Evolutionary conservation across 1,140 invertebrate genomes (phyloP).

Genomic region (Ericerus pela): DNA sequence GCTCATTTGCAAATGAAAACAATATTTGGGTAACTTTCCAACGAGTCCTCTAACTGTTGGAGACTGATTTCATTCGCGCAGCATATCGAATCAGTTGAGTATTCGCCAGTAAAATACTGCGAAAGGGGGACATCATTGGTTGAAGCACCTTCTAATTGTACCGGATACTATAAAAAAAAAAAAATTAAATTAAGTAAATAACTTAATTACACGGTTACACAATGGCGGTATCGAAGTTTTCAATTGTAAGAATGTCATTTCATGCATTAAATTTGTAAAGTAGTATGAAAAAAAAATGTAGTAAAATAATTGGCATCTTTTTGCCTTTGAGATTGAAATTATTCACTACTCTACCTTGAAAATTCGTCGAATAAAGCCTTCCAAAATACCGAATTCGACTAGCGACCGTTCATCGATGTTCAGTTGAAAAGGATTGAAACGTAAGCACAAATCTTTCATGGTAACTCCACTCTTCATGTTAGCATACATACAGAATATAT

Average conservation of each 20-base stretch:
- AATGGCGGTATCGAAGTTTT: background rate
- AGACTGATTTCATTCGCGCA: slow-evolving; percentile 65
- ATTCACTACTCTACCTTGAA: slow-evolving; percentile 42
- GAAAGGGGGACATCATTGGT: slow-evolving; percentile 26
- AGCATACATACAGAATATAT: slow-evolving; percentile 65
- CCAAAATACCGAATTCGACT: slow-evolving; percentile 78
- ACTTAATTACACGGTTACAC: background rate
- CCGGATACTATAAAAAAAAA: slow-evolving; percentile 40
- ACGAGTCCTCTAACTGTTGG: slow-evolving; percentile 65
- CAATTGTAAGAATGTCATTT: background rate
- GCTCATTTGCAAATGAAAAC: slow-evolving; percentile 65
- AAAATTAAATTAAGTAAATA: slow-evolving; percentile 3
- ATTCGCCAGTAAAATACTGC: slow-evolving; percentile 54
- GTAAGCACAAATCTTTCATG: slow-evolving; percentile 65
- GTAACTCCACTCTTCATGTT: slow-evolving; percentile 71
- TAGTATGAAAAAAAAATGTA: background rate
- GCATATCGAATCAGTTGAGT: slow-evolving; percentile 78
- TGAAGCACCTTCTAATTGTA: slow-evolving; percentile 35
- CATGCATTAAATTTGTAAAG: background rate
- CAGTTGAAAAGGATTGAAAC: slow-evolving; percentile 56
- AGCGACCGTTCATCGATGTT: slow-evolving; percentile 68
- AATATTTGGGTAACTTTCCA: slow-evolving; percentile 72
- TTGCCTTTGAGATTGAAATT: too few relatives aligned
- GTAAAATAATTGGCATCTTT: too few relatives aligned
- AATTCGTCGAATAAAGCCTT: slow-evolving; percentile 68